A percentile compares a stretch with the other conserved stretches of the same genome.
Conservation (phyloP, 2,113 vertebrate species). For the Sinocyclocheilus grahami region DNA sequence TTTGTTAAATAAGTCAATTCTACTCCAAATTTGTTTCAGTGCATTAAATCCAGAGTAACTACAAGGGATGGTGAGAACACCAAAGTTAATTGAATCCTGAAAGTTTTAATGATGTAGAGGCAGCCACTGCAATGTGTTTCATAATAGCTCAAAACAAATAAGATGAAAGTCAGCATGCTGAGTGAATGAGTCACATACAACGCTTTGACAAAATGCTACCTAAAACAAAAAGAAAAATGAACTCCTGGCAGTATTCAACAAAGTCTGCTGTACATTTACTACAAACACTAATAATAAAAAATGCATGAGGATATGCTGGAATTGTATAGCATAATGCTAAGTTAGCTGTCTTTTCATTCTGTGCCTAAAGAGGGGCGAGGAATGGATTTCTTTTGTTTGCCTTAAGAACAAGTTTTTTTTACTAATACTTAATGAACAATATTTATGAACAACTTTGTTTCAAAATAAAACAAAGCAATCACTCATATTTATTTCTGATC, state of each 20-base stretch:
- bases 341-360: not conserved
- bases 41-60: not conserved
- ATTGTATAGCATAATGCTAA: not conserved
- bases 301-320: not conserved
- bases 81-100: not conserved
- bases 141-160: constrained; percentile 17
- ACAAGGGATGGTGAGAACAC: too few species aligned
- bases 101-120: not conserved
- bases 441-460: not conserved
- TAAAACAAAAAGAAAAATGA: not conserved
- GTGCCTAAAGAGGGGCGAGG: not conserved
- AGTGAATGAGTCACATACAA: not conserved
- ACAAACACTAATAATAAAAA: constrained; percentile 1
- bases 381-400: not conserved
- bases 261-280: not conserved
- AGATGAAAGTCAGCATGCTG: constrained; percentile 2
- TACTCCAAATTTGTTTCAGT: too few species aligned
- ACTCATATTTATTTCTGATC: not conserved
- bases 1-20: too few species aligned
- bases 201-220: not conserved
- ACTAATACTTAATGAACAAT: too few species aligned
- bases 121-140: not conserved
- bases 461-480: not conserved
- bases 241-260: not conserved
- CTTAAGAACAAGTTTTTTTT: not conserved